Conservation (phyloP, 2,113 vertebrate genomes). For the Puntigrus tetrazona region DNA sequence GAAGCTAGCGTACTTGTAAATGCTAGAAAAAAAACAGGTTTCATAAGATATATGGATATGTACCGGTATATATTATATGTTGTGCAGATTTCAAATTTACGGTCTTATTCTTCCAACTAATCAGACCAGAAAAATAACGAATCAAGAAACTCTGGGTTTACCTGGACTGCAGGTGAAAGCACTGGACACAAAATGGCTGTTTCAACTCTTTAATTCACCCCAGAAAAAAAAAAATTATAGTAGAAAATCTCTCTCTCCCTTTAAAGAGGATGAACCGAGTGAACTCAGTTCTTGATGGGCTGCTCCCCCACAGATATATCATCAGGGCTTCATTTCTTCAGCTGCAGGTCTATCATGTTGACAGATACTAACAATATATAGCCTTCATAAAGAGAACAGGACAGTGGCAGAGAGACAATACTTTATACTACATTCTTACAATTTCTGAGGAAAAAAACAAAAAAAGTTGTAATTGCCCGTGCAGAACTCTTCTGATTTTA, state of each 20-base stretch:
- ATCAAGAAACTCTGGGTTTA: not conserved
- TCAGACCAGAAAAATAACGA: not conserved
- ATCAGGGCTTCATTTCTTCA: not conserved
- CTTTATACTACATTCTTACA: not conserved
- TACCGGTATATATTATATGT: not conserved
- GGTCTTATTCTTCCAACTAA: not conserved
- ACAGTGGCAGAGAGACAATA: not conserved
- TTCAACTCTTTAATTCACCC: not conserved
- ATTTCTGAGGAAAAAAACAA: not conserved
- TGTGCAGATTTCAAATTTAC: not conserved
- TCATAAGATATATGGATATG: not conserved
- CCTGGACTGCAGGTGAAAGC: not conserved
- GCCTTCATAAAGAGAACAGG: not conserved
- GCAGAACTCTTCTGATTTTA: not conserved
- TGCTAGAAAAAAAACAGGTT: not conserved
- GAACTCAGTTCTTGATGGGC: conserved; percentile 3
- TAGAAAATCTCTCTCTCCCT: not conserved
- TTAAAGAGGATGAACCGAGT: conserved; percentile 16
- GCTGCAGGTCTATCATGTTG: not conserved
- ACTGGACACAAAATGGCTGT: not conserved
- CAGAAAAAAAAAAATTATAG: not conserved
- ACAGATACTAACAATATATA: conserved; percentile 23
- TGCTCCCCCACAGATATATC: conserved; percentile 11
- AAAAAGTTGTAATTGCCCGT: not conserved
- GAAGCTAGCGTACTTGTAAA: not conserved